Base-by-base conservation (phyloP, 2,888 invertebrate genomes). In the Thereva nobilitata region DNA sequence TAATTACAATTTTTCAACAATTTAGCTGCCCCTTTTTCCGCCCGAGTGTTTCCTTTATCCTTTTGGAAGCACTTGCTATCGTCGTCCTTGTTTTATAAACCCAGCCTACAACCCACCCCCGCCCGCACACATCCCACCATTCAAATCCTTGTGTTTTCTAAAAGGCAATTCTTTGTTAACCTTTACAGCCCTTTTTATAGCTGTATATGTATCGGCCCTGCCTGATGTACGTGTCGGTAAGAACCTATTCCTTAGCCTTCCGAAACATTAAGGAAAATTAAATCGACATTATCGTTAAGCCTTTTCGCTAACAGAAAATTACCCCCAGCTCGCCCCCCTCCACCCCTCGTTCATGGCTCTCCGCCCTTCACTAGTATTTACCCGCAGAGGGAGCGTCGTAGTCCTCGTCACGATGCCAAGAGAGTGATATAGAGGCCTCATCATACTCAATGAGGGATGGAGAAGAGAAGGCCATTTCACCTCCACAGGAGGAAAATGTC, bases 261-360 rank as follows among this genome's bases (percentile, higher is more conserved):
- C 61, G 64, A 61, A 67, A 63, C 67, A 64, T 67, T 63, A 67
- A 67, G 64, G 67, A 64, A 67, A 64, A 67, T 67, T 67, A 67
- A 67, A 67, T 67, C 63, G 55, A 67, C 67, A 67, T 67, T 67
- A 67, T 67, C 67, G 67, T 67, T 67, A 67, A 67, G 64, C 67
- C 67, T 64, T 67, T 67, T 67, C 49, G 63, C 63, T 63, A 67
- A 67, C 55, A 64, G 67, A 67, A 67, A 67, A 67, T 67, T 67
- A 67, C 52, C 50, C 50, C 9, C 40, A 47, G 37, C 57, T 34
- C 34, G 50, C 50, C 41, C n/a, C 5, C n/a, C 49, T 38, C 37
- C 5, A 38, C 55, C 5, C 23, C 23, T 38, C 8, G 38, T 6
- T 10, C 38, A 40, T 12, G 23, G 10, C 41, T 10, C 9, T n/a